Percentiles rank a stretch among this genome's conserved stretches.
Conservation (phyloP, 2,113 vertebrate genomes). For the Nansenia antarctica region DNA sequence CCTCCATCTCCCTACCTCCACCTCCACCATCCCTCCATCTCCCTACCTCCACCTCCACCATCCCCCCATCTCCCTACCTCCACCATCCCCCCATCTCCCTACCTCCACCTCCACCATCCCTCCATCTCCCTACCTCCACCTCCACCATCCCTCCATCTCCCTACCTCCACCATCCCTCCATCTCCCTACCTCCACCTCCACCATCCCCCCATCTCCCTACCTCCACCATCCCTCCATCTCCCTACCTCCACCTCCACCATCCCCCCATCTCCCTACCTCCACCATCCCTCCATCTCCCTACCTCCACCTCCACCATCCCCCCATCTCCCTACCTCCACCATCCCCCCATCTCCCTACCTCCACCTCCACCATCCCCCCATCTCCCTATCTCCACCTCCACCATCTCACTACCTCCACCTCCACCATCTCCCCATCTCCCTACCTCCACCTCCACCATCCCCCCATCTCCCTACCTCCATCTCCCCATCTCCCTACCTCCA, state of each 20-base stretch:
- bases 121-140: background rate
- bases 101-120: background rate
- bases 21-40: background rate
- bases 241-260: background rate
- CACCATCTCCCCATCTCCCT: background rate
- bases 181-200: slow-evolving; percentile 13
- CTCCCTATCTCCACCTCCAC: slow-evolving; percentile 37
- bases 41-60: background rate
- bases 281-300: slow-evolving; percentile 31
- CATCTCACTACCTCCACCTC: slow-evolving; percentile 33
- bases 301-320: background rate
- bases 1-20: background rate
- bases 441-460: background rate
- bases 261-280: slow-evolving; percentile 45
- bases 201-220: background rate
- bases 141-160: slow-evolving; percentile 28
- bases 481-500: slow-evolving; percentile 37
- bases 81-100: slow-evolving; percentile 31
- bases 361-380: slow-evolving; percentile 32
- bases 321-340: background rate
- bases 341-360: background rate
- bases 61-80: slow-evolving; percentile 45
- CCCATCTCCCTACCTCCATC: background rate
- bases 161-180: slow-evolving; percentile 40
- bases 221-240: background rate